Evolutionary conservation across 2,113 vertebrate species (phyloP).

Genomic region (Syrmaticus mikado): DNA sequence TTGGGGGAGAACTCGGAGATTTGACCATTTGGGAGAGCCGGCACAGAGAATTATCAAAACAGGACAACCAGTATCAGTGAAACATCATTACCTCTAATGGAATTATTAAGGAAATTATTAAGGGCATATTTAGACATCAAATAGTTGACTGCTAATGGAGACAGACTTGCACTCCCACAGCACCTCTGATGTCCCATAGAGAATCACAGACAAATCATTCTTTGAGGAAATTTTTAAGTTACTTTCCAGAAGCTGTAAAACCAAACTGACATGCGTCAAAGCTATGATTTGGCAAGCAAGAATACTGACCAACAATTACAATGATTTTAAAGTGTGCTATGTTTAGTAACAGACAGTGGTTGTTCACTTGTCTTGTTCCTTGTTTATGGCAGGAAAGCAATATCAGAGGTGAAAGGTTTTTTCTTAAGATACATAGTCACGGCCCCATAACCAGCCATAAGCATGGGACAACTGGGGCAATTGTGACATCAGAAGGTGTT

Average conservation of each 20-base stretch:
- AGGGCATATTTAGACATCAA: background rate
- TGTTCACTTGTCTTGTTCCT: background rate
- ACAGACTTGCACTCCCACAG: background rate
- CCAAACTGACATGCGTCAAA: background rate
- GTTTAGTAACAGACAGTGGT: background rate
- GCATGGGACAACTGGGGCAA: background rate
- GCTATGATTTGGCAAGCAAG: background rate
- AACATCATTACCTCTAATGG: background rate
- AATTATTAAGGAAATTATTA: background rate
- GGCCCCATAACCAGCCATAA: background rate
- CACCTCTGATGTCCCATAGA: background rate
- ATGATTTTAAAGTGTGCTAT: background rate
- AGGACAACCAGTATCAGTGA: background rate
- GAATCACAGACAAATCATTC: background rate
- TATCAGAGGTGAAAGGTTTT: background rate
- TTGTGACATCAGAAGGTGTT: background rate
- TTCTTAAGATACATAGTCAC: background rate
- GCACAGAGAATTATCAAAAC: background rate
- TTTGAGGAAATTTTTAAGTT: background rate
- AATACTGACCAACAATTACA: background rate
- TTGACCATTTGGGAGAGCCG: background rate
- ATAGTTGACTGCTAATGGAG: background rate
- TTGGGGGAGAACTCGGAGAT: background rate
- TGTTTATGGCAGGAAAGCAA: background rate
- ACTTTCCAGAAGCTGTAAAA: conserved; percentile 12